Conservation (phyloP, 2,888 invertebrate species). For the Heliconius ismenius region DNA sequence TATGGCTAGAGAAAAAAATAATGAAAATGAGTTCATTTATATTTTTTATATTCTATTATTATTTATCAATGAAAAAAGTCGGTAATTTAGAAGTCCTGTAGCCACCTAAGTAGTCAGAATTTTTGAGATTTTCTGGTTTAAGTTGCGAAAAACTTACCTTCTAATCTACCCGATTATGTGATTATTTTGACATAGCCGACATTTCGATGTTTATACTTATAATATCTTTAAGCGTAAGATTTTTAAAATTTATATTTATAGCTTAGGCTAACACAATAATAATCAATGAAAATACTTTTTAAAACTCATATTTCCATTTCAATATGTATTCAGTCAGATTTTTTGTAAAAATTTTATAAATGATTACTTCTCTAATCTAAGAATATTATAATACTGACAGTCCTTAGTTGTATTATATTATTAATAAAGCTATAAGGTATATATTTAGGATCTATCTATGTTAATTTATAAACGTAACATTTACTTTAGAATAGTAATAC, state of each 20-base stretch:
- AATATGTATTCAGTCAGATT: neutral
- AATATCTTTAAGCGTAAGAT: neutral
- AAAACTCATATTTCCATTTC: too few species aligned
- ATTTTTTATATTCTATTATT: neutral
- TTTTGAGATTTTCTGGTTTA: too few species aligned
- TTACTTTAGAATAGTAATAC: conserved; percentile 1
- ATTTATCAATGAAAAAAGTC: neutral
- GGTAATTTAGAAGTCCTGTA: neutral
- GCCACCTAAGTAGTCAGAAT: too few species aligned
- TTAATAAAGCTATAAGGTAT: neutral
- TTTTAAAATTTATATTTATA: too few species aligned
- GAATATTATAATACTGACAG: conserved; percentile 3
- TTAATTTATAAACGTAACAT: neutral
- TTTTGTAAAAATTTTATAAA: neutral
- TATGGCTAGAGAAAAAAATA: neutral
- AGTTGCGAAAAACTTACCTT: too few species aligned
- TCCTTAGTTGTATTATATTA: neutral
- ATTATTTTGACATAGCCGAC: neutral
- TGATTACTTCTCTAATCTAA: neutral
- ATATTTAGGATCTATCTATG: neutral
- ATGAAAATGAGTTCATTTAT: neutral
- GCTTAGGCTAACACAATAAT: too few species aligned
- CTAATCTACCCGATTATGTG: too few species aligned
- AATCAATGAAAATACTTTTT: too few species aligned
- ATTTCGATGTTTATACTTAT: neutral